phyloP scores from a whole-genome alignment of 2,113 vertebrate genomes.

The Siniperca chuatsi region DNA sequence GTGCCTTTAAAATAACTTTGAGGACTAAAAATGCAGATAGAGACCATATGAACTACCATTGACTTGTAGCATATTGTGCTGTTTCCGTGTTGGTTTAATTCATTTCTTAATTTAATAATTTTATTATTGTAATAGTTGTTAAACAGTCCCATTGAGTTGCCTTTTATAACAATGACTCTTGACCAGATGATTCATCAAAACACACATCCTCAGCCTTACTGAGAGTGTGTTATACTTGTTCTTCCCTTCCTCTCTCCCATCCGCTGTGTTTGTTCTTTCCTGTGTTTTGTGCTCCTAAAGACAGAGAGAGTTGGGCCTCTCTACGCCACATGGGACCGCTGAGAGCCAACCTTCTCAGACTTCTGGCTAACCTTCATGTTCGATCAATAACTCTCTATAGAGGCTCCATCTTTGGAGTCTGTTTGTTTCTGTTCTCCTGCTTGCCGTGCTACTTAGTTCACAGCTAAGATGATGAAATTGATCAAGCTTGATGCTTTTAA shows the following conservation, averaged over 20 bases:
- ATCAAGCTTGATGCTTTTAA: constrained; percentile 71
- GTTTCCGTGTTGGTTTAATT: neutral
- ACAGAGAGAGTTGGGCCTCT: constrained; percentile 60
- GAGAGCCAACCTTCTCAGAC: constrained; percentile 74
- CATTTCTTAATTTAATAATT: neutral
- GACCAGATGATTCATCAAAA: constrained; percentile 45
- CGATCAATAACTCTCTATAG: constrained; percentile 78
- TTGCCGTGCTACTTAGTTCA: constrained; percentile 71
- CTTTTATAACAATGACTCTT: constrained; percentile 25
- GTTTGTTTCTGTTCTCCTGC: constrained; percentile 68
- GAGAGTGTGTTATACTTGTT: constrained; percentile 29
- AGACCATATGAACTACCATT: neutral
- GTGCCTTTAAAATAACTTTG: constrained; percentile 83
- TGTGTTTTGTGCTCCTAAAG: constrained; percentile 69
- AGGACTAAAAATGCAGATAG: constrained; percentile 47
- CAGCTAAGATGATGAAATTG: constrained; percentile 78
- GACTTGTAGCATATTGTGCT: neutral
- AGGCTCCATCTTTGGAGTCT: constrained; percentile 74
- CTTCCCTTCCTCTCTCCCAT: constrained; percentile 54
- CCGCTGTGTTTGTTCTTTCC: constrained; percentile 71
- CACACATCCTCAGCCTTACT: constrained; percentile 38
- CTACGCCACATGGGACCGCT: constrained; percentile 60
- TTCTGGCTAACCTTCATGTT: constrained; percentile 82
- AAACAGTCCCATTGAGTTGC: neutral
- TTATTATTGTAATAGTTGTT: neutral